Evolutionary conservation across 2,888 invertebrate genomes (phyloP).

Genomic region (Hylaea fasciaria): DNA sequence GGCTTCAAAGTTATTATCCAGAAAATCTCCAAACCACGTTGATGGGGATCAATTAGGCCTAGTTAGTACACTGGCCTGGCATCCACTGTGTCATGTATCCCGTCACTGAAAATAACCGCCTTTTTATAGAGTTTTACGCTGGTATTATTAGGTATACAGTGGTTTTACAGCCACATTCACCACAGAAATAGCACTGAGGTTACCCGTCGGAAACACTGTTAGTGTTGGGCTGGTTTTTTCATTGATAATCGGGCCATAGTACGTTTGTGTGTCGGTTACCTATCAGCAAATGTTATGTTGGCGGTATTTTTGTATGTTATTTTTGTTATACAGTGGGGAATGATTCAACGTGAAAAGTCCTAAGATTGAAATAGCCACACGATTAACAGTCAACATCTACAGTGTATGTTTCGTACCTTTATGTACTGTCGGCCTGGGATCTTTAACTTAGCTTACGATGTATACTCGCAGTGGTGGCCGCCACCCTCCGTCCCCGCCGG

Average conservation of each 20-base stretch:
- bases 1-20: no score
- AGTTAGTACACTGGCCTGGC: background rate
- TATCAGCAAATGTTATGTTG: background rate
- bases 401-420: no score
- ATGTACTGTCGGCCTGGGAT: no score
- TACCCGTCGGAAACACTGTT: slow-evolving; percentile 7
- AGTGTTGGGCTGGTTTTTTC: background rate
- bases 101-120: slow-evolving; percentile 10
- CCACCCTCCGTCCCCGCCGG: no score
- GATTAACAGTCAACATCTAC: no score
- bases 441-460: no score
- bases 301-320: background rate
- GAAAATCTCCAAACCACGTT: no score
- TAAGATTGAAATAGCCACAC: no score
- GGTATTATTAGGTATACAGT: no score
- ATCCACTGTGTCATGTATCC: background rate
- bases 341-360: no score
- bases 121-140: slow-evolving; percentile 11
- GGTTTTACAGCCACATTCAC: slow-evolving; percentile 15
- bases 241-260: background rate
- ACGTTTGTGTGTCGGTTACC: slow-evolving; percentile 6
- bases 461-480: no score
- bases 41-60: background rate
- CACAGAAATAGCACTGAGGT: slow-evolving; percentile 19
- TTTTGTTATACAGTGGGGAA: no score